Percentiles rank a stretch among this genome's conserved stretches.
Conservation (phyloP, 2,797 vertebrate species). For the Cottoperca gobio region DNA sequence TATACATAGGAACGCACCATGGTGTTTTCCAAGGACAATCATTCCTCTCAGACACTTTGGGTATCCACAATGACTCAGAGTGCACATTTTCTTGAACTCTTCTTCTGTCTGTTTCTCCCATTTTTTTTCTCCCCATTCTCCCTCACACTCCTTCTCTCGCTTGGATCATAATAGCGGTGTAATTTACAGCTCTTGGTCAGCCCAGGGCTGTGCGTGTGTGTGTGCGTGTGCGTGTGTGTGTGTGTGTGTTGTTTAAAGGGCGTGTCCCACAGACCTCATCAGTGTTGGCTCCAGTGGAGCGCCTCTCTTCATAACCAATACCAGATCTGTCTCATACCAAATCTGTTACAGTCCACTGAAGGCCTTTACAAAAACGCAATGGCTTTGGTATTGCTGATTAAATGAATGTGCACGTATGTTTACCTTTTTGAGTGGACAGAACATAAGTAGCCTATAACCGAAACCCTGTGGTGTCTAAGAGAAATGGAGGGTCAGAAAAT, state of each 20-base stretch:
- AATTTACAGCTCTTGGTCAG: conserved; percentile 74
- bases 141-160: conserved; percentile 25
- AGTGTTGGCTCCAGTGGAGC: conserved; percentile 58
- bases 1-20: conserved; percentile 65
- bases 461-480: not conserved
- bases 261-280: conserved; percentile 70
- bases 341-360: conserved; percentile 58
- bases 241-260: conserved; percentile 68
- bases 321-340: conserved; percentile 68
- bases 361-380: conserved; percentile 47
- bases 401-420: conserved; percentile 11
- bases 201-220: conserved; percentile 32
- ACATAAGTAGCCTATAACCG: not conserved
- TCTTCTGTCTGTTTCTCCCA: conserved; percentile 48
- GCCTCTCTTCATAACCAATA: conserved; percentile 66
- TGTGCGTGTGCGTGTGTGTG: conserved; percentile 28
- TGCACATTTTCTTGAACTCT: conserved; percentile 36
- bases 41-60: conserved; percentile 48
- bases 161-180: conserved; percentile 62
- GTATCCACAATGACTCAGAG: conserved; percentile 51
- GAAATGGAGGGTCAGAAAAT: not conserved
- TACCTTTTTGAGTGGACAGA: not conserved
- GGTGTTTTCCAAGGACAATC: conserved; percentile 64
- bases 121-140: conserved; percentile 24
- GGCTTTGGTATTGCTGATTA: conserved; percentile 1